phyloP scores from a whole-genome alignment of 2,888 invertebrate species.

The Nebria brevicollis region DNA sequence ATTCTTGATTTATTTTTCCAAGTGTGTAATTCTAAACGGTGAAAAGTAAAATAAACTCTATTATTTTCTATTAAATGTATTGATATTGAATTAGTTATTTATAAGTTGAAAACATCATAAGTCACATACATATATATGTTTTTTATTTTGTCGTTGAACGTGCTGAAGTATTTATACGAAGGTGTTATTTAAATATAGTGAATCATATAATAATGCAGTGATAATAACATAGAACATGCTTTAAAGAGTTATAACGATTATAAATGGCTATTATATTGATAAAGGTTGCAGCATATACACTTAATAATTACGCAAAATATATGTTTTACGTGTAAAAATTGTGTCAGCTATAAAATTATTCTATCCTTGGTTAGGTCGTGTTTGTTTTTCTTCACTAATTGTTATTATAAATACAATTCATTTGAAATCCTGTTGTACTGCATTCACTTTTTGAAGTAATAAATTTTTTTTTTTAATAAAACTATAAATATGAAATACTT shows the following conservation, averaged over 20 bases:
- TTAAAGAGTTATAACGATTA: slow-evolving; percentile 1
- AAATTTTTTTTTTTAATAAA: too few species aligned
- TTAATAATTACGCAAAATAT: background rate
- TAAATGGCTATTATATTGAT: background rate
- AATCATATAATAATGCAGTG: background rate
- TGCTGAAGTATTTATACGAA: background rate
- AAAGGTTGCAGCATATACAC: background rate
- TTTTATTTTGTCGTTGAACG: background rate
- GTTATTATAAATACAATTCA: too few species aligned
- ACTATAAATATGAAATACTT: too few species aligned
- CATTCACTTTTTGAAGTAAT: too few species aligned
- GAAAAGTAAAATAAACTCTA: too few species aligned
- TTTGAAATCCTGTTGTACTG: too few species aligned
- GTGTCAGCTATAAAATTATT: background rate
- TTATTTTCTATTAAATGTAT: too few species aligned
- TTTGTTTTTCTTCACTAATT: background rate
- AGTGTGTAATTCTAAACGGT: too few species aligned
- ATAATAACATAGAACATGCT: background rate
- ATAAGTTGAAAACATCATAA: background rate
- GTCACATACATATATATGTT: background rate
- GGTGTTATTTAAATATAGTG: slow-evolving; percentile 1
- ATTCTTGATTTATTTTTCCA: too few species aligned
- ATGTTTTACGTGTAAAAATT: slow-evolving; percentile 1
- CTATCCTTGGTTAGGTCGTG: background rate
- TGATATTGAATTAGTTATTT: too few species aligned